phyloP scores from a whole-genome alignment of 1,140 invertebrate genomes.

The Halotydeus destructor region DNA sequence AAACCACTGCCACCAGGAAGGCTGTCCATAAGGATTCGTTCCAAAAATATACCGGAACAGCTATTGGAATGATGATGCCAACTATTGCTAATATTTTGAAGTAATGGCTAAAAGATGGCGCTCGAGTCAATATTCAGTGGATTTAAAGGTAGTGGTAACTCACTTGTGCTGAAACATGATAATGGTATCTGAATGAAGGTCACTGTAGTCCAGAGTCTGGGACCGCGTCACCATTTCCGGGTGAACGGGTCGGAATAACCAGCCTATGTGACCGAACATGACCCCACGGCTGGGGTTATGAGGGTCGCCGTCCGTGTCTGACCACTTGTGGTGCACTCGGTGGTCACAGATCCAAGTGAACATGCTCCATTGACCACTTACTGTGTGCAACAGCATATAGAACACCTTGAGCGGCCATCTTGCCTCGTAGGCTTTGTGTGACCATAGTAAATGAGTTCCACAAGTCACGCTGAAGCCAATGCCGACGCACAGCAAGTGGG shows the following conservation, averaged over 20 bases:
- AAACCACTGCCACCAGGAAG: conserved; percentile 56
- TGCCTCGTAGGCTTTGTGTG: conserved; percentile 34
- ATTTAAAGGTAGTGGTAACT: too few relatives aligned
- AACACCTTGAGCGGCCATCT: conserved; percentile 23
- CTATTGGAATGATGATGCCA: conserved; percentile 65
- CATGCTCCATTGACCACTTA: conserved; percentile 51
- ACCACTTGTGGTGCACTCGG: conserved; percentile 86
- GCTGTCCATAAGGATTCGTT: conserved; percentile 51
- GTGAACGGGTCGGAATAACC: conserved; percentile 76
- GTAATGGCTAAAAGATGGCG: too few relatives aligned
- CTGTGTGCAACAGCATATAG: conserved; percentile 16
- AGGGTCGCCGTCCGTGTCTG: conserved; percentile 84
- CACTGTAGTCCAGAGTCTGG: conserved; percentile 72
- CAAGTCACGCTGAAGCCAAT: too few relatives aligned
- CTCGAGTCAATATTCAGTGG: too few relatives aligned
- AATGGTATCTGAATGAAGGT: conserved; percentile 60
- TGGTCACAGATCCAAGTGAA: conserved; percentile 84
- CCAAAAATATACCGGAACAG: conserved; percentile 63
- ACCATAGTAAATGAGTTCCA: conserved; percentile 34
- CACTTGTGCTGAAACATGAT: conserved; percentile 58
- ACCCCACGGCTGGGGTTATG: conserved; percentile 84
- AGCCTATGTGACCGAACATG: conserved; percentile 88
- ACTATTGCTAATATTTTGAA: conserved; percentile 48
- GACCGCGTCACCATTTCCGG: conserved; percentile 34
- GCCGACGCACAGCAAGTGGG: too few relatives aligned